These are phyloP conservation scores for Dolichotis patagonum DNA, from an alignment of 2,113 vertebrate species.

Conservation along the genomic window DNA sequence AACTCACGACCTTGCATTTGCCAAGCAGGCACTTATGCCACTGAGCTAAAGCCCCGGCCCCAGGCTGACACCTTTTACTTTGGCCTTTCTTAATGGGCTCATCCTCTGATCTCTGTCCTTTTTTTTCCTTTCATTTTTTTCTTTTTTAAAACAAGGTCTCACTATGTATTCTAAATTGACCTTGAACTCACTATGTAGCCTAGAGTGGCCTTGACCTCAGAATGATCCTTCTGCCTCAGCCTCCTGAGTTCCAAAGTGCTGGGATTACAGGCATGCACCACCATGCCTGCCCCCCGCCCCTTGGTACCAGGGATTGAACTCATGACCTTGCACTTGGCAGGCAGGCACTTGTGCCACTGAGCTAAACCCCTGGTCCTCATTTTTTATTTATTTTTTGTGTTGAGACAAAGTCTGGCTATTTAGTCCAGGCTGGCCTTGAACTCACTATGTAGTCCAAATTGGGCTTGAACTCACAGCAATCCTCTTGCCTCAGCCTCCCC, in stretches of 20 bases:
- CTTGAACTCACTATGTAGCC: background rate
- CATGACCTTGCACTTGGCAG: no score
- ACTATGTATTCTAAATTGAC: background rate
- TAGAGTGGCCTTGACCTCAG: background rate
- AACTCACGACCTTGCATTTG: no score
- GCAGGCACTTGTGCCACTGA: no score
- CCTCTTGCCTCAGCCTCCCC: background rate
- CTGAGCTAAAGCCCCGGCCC: no score
- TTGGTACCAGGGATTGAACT: no score
- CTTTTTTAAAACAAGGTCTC: background rate
- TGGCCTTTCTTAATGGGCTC: background rate
- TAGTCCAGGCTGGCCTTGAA: background rate
- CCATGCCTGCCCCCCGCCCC: no score
- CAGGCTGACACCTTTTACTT: background rate
- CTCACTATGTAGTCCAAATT: background rate
- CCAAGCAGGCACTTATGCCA: no score
- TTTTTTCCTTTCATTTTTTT: background rate
- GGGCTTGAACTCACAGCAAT: background rate
- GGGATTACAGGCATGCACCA: background rate
- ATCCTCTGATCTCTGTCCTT: slow-evolving; percentile 2
- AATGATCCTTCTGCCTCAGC: background rate
- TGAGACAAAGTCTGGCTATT: background rate
- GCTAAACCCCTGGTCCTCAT: no score
- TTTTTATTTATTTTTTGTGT: background rate
- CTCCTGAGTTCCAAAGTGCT: background rate